Conservation (phyloP, 1,140 invertebrate genomes). For the Geopemphigus sp. region DNA sequence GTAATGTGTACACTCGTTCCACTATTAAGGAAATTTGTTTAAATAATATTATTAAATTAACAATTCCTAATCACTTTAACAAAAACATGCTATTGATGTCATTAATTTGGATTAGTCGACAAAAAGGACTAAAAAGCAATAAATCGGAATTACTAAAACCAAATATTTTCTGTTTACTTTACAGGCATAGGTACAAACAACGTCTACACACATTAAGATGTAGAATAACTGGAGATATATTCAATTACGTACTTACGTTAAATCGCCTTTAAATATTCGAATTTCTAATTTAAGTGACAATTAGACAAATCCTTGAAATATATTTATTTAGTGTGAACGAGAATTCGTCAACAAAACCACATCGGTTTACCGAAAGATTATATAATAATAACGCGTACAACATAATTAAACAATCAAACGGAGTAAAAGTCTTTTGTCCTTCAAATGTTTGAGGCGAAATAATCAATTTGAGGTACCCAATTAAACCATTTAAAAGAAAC, state of each 20-base stretch:
- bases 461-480: neutral
- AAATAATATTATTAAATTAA: neutral
- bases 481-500: neutral
- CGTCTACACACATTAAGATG: neutral
- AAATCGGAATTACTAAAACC: no score
- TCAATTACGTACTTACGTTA: neutral
- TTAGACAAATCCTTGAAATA: slow-evolving; percentile 30
- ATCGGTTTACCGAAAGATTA: neutral
- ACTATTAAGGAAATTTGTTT: no score
- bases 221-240: neutral
- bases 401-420: neutral
- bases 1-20: no score
- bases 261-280: neutral
- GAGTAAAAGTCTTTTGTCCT: slow-evolving; percentile 6
- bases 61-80: neutral
- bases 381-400: slow-evolving; percentile 2
- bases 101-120: no score
- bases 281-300: slow-evolving; percentile 30
- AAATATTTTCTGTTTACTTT: no score
- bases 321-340: neutral
- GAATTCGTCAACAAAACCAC: slow-evolving; percentile 18
- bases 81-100: neutral
- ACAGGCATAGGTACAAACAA: no score
- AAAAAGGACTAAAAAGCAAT: no score
- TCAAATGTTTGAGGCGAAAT: neutral